Conservation (phyloP, 2,113 vertebrate species). For the Podarcis raffonei region DNA sequence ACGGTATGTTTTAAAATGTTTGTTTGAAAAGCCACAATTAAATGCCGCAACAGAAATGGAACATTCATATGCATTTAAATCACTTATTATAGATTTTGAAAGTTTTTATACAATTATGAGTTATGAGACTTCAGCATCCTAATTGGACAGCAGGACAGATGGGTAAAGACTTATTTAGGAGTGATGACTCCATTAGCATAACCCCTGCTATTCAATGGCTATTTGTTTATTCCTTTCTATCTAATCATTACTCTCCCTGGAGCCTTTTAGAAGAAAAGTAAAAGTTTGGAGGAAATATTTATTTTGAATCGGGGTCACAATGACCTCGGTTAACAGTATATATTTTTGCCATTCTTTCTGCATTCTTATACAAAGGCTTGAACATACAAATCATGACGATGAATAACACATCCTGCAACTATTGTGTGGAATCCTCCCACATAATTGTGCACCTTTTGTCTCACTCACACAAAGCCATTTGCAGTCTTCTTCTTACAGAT, state of each 20-base stretch:
- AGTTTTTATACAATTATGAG: slow-evolving; percentile 19
- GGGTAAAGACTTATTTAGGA: slow-evolving; percentile 14
- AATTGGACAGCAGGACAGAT: slow-evolving; percentile 50
- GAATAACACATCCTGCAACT: not conserved
- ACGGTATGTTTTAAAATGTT: not conserved
- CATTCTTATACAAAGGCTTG: not conserved
- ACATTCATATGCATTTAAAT: slow-evolving; percentile 33
- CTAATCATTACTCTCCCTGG: slow-evolving; percentile 3
- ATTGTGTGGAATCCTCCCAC: not conserved
- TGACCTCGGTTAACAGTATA: not conserved
- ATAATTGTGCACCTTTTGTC: not conserved
- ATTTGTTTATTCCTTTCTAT: slow-evolving; percentile 10
- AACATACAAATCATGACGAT: not conserved
- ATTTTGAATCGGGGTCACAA: not conserved
- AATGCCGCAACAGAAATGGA: not conserved
- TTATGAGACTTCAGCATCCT: not conserved
- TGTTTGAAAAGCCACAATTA: not conserved
- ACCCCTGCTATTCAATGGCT: slow-evolving; percentile 18
- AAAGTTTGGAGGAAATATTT: not conserved
- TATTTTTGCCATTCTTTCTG: not conserved
- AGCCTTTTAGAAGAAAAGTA: not conserved
- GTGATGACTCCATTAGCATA: slow-evolving; percentile 28
- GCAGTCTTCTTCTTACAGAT: not conserved
- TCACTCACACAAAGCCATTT: not conserved
- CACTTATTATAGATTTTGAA: slow-evolving; percentile 35